Evolutionary conservation across 2,797 vertebrate genomes (phyloP), one percentile per base, ranked within the genome.

Genomic region (Typhlichthys subterraneus): DNA sequence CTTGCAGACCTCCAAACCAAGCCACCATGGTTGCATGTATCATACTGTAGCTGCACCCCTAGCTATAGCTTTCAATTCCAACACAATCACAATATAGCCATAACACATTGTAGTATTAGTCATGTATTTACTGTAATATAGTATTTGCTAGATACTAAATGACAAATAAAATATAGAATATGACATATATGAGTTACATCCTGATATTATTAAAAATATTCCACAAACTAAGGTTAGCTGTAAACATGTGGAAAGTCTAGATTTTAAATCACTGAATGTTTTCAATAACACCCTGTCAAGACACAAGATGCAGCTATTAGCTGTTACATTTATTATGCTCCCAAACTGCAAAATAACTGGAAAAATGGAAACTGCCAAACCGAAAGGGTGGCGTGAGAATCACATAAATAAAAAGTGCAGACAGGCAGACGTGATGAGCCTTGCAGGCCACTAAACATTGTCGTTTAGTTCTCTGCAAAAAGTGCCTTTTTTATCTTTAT

Each of bases 351-450:
- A 73, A 72, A 76, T 59, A 72, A 72, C 15, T 76, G 76, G 81
- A 82, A 85, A 87, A 76, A 69, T 6, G 0, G 19, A 54, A 53
- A 3, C 60, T 15, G 73, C 72, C 75, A 88, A 87, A 80, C 67
- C 46, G 5, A 73, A 77, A 75, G 69, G 72, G 53, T 82, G 47
- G 19, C 58, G 9, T 42, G 38, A 42, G 38, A 8, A 9, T 42
- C 1, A 42, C 9, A 9, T 10, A 42, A 42, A 42, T 42, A 42
- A 42, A 42, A 42, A 42, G 38, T 42, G 38, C 38, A 85, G 70
- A 69, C 76, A 17, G 11, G 47, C 53, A 55, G 23, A 42, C 12
- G 45, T 46, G 51, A 72, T 60, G 17, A 5, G 5, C 55, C 57
- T 55, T 45, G 47, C 10, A 67, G 61, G 63, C 49, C 62, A 38